phyloP scores from a whole-genome alignment of 2,113 vertebrate species.

The Dasyornis broadbenti region DNA sequence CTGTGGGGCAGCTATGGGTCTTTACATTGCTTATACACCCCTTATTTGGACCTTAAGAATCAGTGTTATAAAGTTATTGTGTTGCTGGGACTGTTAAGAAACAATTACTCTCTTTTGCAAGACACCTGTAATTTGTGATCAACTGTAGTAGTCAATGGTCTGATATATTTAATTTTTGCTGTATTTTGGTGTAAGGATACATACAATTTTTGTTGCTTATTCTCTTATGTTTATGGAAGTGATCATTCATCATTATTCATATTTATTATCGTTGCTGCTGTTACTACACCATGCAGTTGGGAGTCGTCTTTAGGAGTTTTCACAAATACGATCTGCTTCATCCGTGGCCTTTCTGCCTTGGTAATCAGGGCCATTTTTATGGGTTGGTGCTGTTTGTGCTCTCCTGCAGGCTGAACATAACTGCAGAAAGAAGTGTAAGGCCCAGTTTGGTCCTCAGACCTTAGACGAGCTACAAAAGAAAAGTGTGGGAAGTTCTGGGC shows the following conservation, averaged over 20 bases:
- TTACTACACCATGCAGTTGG: background rate
- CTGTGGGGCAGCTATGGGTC: background rate
- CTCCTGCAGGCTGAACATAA: background rate
- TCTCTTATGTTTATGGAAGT: background rate
- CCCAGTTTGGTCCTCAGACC: background rate
- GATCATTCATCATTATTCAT: background rate
- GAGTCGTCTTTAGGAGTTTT: background rate
- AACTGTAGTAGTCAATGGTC: background rate
- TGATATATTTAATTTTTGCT: background rate
- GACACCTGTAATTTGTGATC: background rate
- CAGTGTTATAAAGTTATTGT: background rate
- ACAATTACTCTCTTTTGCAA: background rate
- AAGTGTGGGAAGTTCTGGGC: background rate
- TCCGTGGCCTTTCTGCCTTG: background rate
- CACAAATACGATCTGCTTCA: background rate
- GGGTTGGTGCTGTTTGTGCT: background rate
- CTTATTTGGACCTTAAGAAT: background rate
- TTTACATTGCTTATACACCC: no score
- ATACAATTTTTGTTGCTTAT: background rate
- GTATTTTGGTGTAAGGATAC: background rate
- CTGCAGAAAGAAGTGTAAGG: background rate
- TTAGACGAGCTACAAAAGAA: background rate
- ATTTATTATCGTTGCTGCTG: background rate
- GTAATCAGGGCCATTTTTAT: background rate
- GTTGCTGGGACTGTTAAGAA: background rate